A percentile compares a stretch with the other conserved stretches of the same genome.
Conservation (phyloP, 2,888 invertebrate genomes). For the Sphinx pinastri region DNA sequence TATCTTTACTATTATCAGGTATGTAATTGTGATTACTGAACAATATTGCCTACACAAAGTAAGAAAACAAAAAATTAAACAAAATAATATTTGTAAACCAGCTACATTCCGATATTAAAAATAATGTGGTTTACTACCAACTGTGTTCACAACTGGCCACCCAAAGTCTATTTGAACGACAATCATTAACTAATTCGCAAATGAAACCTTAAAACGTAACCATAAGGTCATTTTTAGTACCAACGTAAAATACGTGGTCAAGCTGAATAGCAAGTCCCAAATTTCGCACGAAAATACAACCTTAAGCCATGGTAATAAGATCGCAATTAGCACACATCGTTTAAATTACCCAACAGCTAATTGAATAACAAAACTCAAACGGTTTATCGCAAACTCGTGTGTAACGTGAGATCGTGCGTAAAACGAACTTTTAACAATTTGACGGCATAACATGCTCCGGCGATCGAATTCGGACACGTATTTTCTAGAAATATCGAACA, state of each 20-base stretch:
- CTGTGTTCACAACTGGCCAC: neutral
- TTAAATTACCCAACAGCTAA: conserved; percentile 23
- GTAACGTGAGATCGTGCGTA: conserved; percentile 25
- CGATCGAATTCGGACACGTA: conserved; percentile 2
- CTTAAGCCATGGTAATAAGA: neutral
- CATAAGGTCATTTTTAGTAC: neutral
- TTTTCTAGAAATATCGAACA: conserved; percentile 2
- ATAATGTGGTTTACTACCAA: neutral
- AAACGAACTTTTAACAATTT: conserved; percentile 18
- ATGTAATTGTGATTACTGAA: too few relatives aligned
- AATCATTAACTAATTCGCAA: neutral
- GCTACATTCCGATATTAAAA: neutral
- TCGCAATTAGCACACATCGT: neutral
- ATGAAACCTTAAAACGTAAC: neutral
- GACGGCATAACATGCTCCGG: conserved; percentile 1
- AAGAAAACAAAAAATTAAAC: too few relatives aligned
- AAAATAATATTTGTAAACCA: neutral
- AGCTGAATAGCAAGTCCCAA: neutral
- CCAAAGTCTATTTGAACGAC: neutral
- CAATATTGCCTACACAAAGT: too few relatives aligned
- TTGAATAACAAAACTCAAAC: conserved; percentile 27
- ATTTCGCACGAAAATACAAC: neutral
- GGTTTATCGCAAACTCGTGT: conserved; percentile 21
- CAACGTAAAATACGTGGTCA: neutral
- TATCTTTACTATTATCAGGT: too few relatives aligned